Evolutionary conservation across 2,113 vertebrate genomes (phyloP), one percentile per base, ranked within the genome.

Genomic region (Pongo abelii): DNA sequence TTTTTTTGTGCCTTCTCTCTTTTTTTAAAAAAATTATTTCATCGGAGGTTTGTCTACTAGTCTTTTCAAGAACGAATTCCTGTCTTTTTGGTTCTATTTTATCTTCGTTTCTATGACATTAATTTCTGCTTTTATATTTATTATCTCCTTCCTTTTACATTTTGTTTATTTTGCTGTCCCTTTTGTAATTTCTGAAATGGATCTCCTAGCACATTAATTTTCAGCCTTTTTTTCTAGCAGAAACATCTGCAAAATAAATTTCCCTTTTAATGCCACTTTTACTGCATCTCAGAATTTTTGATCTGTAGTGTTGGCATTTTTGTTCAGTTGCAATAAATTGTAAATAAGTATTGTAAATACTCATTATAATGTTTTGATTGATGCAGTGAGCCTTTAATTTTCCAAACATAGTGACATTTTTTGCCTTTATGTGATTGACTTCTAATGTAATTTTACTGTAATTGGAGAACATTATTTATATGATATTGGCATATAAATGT

Each of bases 371-470:
- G 46, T 79, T 95, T 91, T 96, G 40, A 93, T 79, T 85, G 70
- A 88, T 74, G 8, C 50, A 96, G 38, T 86, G 70, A 91, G 43
- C 92, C 81, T 96, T 61, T 93, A 78, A 79, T 93, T 97, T 97
- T 93, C 57, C 61, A 97, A 86, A 72, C 35, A 22, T 50, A 86
- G 83, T 25, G 86, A 87, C 32, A 64, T 91, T 84, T 89, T 86
- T 84, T 78, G 16, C 50, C 59, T 79, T 43, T 86, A 79, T 77
- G 43, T 97, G 92, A 70, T 32, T 97, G 52, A 75, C 48, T 91
- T 97, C 43, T 97, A 84, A 95, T 90, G 94, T 92, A 90, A 96
- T 97, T 97, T 89, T 64, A 87, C 43, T 80, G 2, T 96, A 59
- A 18, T 89, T 95, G 43, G 46, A 96, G 96, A 97, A 89, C 38